Evolutionary conservation across 2,888 invertebrate species (phyloP), one percentile per base, ranked within the genome.

Genomic region (Apotomis betuletana): DNA sequence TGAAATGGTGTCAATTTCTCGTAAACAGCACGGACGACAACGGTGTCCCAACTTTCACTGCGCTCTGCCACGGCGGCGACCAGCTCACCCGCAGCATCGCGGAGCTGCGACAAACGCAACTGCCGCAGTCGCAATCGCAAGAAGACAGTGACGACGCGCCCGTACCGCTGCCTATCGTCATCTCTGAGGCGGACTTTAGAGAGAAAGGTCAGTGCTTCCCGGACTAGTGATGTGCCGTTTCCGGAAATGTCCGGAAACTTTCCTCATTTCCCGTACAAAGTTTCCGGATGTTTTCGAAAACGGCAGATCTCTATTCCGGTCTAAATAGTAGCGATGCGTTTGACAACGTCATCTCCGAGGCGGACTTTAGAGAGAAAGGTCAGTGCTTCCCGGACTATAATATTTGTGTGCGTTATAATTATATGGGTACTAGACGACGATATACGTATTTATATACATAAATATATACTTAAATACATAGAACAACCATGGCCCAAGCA

Each of bases 181-280:
- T 93, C 69, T 92, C 93, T 0, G 93, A 94, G 77, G 92, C 93
- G 0, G 92, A 93, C 77, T 92, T 93, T 74, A 81, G 90, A 46
- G 93, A 93, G 78, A 92, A 92, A 79, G 93, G 93, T 92, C 36
- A 67, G 44, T 13, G 55, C 3, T 9, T 9, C 27, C 41, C 41
- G 12, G 55, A 44, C 57, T 41, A 36, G 41, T 27, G 27, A 27
- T 27, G 27, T 27, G 27, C 27, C 0, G 27, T 27, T 27, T 2
- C 27, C 27, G 27, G 27, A 27, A 27, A 27, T 27, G 1, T 27
- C 27, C 27, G 27, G 27, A 27, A 27, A 2, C 27, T 27, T 27
- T 27, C 27, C 27, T 27, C 27, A 27, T 27, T 27, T 2, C 27
- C 27, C 27, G 2, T 27, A 27, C 27, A 27, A 27, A 27, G 27